Percentiles rank a stretch among this genome's conserved stretches.
These are phyloP conservation scores for Hippocampus comes DNA, from an alignment of 2,113 vertebrate genomes.

Conservation along the genomic window DNA sequence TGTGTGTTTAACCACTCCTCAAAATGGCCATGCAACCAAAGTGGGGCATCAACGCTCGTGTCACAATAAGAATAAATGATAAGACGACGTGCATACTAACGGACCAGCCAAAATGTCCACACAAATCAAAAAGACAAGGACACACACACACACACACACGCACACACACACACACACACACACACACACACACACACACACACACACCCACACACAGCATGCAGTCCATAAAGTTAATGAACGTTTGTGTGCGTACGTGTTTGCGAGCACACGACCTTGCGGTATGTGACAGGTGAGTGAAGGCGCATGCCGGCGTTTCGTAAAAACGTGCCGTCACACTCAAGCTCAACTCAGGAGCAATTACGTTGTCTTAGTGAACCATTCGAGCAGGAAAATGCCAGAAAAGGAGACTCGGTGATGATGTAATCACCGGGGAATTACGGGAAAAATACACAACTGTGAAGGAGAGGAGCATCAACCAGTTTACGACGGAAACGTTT, in stretches of 20 bases:
- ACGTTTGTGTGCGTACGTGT: not conserved
- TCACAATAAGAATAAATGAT: not conserved
- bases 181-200: no score
- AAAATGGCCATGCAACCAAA: no score
- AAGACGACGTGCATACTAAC: not conserved
- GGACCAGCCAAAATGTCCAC: not conserved
- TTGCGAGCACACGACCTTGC: not conserved
- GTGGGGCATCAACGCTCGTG: not conserved
- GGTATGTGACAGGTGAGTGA: not conserved
- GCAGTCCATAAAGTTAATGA: slow-evolving; percentile 18
- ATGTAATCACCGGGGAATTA: not conserved
- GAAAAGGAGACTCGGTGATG: not conserved
- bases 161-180: no score
- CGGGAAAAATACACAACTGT: not conserved
- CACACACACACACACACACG: slow-evolving; percentile 1
- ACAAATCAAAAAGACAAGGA: slow-evolving; percentile 4
- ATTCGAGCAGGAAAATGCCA: not conserved
- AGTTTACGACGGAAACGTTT: not conserved
- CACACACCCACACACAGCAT: no score
- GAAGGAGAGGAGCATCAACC: not conserved
- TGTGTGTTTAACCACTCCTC: no score
- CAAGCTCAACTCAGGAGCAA: not conserved
- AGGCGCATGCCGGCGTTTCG: not conserved
- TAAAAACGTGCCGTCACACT: not conserved
- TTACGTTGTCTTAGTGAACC: not conserved